A percentile compares a stretch with the other conserved stretches of the same genome.
phyloP scores from a whole-genome alignment of 1,140 invertebrate species.

The Tetramorium parvispinum region DNA sequence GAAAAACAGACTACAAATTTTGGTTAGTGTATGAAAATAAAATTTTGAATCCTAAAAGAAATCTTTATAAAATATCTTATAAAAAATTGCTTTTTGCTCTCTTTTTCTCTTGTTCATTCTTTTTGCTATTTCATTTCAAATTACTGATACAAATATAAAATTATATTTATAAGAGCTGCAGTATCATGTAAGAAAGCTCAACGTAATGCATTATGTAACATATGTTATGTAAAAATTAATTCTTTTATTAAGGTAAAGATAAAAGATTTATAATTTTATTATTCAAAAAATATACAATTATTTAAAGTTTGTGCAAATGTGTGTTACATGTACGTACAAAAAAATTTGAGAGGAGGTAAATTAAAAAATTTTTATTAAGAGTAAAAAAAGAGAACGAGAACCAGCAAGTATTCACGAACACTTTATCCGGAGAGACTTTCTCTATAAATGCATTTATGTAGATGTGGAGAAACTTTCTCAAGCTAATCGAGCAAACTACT shows the following conservation, averaged over 20 bases:
- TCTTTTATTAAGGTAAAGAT: background rate
- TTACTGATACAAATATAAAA: no score
- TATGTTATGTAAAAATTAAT: constrained; percentile 1
- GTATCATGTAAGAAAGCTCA: background rate
- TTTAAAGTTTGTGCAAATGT: background rate
- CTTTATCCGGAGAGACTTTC: constrained; percentile 28
- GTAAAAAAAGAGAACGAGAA: background rate
- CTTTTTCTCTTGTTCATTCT: background rate
- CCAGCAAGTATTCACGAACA: background rate
- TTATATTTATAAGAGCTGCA: background rate
- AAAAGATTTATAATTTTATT: background rate
- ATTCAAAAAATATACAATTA: background rate
- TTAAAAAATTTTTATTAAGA: background rate
- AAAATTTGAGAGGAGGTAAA: background rate
- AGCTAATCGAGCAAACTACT: background rate
- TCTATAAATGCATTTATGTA: constrained; percentile 35
- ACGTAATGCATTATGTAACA: background rate
- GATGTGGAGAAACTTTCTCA: constrained; percentile 38
- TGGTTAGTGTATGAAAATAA: background rate
- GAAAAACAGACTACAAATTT: background rate
- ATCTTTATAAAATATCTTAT: background rate
- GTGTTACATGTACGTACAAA: no score
- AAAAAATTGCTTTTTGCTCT: background rate
- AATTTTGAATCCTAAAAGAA: background rate
- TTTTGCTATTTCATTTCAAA: background rate